Evolutionary conservation across 2,797 vertebrate genomes (phyloP), one percentile per base, ranked within the genome.

Genomic region (Gobionotothen gibberifrons): DNA sequence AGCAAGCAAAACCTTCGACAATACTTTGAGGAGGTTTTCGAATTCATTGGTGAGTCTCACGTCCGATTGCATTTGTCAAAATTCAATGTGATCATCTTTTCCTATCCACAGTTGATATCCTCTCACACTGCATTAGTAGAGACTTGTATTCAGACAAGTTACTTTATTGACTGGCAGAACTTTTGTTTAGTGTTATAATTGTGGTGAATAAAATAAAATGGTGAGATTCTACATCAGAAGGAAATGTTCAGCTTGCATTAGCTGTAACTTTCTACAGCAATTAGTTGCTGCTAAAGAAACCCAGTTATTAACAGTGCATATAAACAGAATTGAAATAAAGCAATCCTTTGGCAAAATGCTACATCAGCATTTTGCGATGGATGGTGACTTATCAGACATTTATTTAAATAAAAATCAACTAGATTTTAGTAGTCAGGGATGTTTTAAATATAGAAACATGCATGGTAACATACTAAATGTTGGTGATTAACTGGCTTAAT

Each of bases 11-110:
- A 97, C 91, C 94, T 97, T 51, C 94, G 93, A 26, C 96, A 96
- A 76, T 97, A 97, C 86, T 97, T 97, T 29, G 96, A 97, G 85
- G 96, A 97, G 89, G 96, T 96, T 56, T 97, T 96, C 79, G 96
- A 97, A 83, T 96, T 96, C 78, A 97, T 96, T 44, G 96, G 96
- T 96, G 87, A 95, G 9, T n/a, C 8, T 15, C 6, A 42, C 32
- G 32, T 26, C 26, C 54, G 32, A 21, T 47, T 21, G 32, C 32
- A 10, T 13, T n/a, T 49, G 32, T 12, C 21, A 12, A 63, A 19
- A 2, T 22, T 32, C 13, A 57, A 5, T 40, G 51, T 43, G 17
- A 52, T 47, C 17, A 0, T 46, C 44, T 55, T 58, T 39, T 19
- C 40, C 57, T 17, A 65, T 3, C n/a, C 15, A 47, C 13, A 48